These are phyloP conservation scores for Neoitamus cyanurus DNA, from an alignment of 2,888 invertebrate species.

Conservation along the genomic window DNA sequence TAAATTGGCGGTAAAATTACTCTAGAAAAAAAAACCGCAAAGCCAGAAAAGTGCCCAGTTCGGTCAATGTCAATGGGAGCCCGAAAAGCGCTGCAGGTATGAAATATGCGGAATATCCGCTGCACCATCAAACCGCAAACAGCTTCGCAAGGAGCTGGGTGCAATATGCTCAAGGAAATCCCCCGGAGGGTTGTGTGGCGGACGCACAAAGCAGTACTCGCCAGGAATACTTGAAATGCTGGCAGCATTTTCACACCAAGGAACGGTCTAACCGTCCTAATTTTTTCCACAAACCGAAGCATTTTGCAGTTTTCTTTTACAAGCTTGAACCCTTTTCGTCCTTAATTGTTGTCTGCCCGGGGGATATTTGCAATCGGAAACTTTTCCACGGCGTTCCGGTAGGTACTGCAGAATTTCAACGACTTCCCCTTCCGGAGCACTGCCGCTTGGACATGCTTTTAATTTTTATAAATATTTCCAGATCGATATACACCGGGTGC, in stretches of 20 bases:
- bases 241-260: conserved; percentile 33
- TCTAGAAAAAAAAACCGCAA: neutral
- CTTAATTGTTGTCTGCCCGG: conserved; percentile 41
- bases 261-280: conserved; percentile 34
- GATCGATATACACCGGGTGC: conserved; percentile 16
- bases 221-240: conserved; percentile 26
- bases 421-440: conserved; percentile 35
- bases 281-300: conserved; percentile 40
- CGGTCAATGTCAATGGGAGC: neutral
- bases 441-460: conserved; percentile 33
- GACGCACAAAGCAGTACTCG: conserved; percentile 13
- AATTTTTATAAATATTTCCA: conserved; percentile 36
- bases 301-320: conserved; percentile 36
- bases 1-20: neutral
- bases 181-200: neutral
- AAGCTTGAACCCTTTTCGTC: conserved; percentile 35
- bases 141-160: neutral
- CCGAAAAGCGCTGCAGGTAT: neutral
- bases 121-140: neutral
- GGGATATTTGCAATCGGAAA: conserved; percentile 43
- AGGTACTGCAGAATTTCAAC: conserved; percentile 37
- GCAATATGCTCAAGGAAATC: neutral
- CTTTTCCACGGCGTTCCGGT: conserved; percentile 36
- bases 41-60: neutral
- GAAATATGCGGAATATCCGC: neutral